These are phyloP conservation scores for Microchirus variegatus DNA, from an alignment of 2,797 vertebrate genomes.

Conservation along the genomic window DNA sequence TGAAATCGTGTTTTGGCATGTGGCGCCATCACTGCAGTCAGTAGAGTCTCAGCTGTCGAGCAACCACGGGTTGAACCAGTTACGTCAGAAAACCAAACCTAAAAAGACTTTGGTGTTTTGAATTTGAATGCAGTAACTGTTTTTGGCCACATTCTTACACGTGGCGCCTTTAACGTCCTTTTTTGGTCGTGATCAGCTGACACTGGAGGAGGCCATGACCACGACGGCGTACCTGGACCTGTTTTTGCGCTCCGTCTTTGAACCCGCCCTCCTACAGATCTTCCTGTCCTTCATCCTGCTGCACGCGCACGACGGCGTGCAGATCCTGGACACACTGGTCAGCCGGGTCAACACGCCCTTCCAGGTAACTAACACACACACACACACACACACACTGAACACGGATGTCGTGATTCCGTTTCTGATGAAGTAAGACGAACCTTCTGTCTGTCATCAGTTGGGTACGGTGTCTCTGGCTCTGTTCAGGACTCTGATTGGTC, in stretches of 20 bases:
- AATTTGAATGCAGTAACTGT: no score
- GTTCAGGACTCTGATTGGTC: conserved; percentile 93
- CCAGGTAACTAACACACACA: conserved; percentile 79
- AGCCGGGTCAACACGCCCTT: conserved; percentile 97
- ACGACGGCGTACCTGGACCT: conserved; percentile 95
- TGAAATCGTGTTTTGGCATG: no score
- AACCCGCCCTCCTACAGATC: conserved; percentile 91
- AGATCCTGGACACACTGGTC: conserved; percentile 93
- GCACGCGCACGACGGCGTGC: conserved; percentile 91
- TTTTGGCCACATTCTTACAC: no score
- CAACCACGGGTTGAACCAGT: no score
- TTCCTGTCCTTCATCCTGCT: conserved; percentile 94
- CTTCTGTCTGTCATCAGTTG: conserved; percentile 79
- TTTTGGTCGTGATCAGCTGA: conserved; percentile 79
- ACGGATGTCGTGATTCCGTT: neutral
- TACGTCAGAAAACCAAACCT: no score
- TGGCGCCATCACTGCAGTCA: no score
- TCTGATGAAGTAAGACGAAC: neutral
- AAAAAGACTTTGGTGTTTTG: no score
- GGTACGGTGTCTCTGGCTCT: conserved; percentile 95
- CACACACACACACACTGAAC: neutral
- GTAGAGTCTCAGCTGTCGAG: no score
- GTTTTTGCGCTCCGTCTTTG: conserved; percentile 90
- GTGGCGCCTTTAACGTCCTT: no score
- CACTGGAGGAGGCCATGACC: conserved; percentile 97